Evolutionary conservation across 2,797 vertebrate species (phyloP).

Genomic region (Anguilla obscura): DNA sequence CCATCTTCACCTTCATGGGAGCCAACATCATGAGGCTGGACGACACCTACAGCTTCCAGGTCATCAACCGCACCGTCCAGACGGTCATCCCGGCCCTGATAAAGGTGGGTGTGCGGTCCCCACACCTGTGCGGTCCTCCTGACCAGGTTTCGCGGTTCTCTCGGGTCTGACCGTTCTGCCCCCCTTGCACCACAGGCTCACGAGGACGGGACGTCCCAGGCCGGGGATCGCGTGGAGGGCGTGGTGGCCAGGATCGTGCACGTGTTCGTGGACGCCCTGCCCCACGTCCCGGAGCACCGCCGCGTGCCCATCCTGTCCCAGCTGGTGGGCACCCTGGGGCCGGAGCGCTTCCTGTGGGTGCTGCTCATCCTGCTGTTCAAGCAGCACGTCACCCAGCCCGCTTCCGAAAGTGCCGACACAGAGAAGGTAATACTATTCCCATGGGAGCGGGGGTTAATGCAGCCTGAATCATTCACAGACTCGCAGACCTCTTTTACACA

Average conservation of each 20-base stretch:
- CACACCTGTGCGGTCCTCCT: background rate
- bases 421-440: slow-evolving; percentile 75
- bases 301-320: slow-evolving; percentile 83
- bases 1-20: slow-evolving; percentile 99
- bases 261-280: slow-evolving; percentile 90
- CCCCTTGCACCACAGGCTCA: slow-evolving; percentile 70
- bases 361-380: slow-evolving; percentile 86
- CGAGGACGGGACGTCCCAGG: slow-evolving; percentile 60
- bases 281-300: slow-evolving; percentile 90
- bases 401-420: slow-evolving; percentile 47
- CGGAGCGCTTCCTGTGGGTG: slow-evolving; percentile 87
- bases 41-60: slow-evolving; percentile 92
- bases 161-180: background rate
- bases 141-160: background rate
- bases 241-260: slow-evolving; percentile 79
- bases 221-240: slow-evolving; percentile 57
- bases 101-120: slow-evolving; percentile 67
- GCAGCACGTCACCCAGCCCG: slow-evolving; percentile 80
- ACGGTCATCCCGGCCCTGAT: slow-evolving; percentile 93
- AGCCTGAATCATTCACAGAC: background rate
- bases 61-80: slow-evolving; percentile 92
- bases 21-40: slow-evolving; percentile 91
- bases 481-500: background rate
- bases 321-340: slow-evolving; percentile 79
- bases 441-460: background rate